Base-by-base conservation (phyloP, 2,888 invertebrate genomes). In the Pyralis farinalis region DNA sequence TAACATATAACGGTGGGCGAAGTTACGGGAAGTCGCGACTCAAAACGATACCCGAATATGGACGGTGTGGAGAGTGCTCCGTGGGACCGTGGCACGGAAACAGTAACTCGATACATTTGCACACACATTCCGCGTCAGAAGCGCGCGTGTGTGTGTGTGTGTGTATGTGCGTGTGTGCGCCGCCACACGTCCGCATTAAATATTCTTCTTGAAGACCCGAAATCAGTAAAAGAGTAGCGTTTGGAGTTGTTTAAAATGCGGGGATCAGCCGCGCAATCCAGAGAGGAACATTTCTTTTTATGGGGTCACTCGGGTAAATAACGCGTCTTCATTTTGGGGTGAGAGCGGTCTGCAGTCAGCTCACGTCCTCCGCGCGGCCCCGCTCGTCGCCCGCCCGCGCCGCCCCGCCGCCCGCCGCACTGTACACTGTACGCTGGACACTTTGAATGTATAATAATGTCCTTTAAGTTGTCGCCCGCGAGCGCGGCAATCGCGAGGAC, bases 251-350 rank as follows among this genome's bases (percentile, higher is more conserved):
- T 81, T 80, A 75, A 79, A 77, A 81, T 81, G 78, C 81, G 78
- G 72, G 58, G 65, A 68, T 67, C 69, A 65, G 58, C 63, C 69
- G 70, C 51, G 40, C 75, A 71, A 75, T 73, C 71, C 70, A 65
- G 63, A 55, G 54, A 64, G 71, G 65, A 71, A 62, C 71, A 59
- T 70, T 79, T 69, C 72, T 73, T 76, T 79, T 72, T 73, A 69
- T 68, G 67, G 63, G 82, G 82, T 81, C 81, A 80, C 63, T 73
- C 71, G 68, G 69, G 76, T 76, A 78, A 77, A 81, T 76, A 80
- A 71, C 75, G 74, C 71, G 72, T 79, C 80, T 76, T 72, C 66
- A 65, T 63, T 63, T 55, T 39, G 55, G 51, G 51, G 49, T 37
- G 47, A 40, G 47, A 16, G 48, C 16, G 12, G 37, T 64, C 47